phyloP scores from a whole-genome alignment of 2,113 vertebrate genomes.

The Cathartes aura region DNA sequence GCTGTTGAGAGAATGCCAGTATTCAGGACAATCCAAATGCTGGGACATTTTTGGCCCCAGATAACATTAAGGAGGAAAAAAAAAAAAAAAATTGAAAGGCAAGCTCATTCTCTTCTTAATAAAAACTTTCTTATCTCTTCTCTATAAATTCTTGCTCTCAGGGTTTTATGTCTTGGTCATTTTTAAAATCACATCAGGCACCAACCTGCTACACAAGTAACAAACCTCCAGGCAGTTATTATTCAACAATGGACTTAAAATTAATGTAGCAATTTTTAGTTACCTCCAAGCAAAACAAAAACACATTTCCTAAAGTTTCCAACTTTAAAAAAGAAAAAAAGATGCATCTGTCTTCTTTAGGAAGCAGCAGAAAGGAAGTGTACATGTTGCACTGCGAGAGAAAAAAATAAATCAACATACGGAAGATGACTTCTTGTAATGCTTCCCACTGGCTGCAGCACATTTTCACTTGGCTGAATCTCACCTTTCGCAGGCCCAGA shows the following conservation, averaged over 20 bases:
- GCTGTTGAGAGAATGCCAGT: background rate
- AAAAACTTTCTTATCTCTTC: conserved; percentile 32
- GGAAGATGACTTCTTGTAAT: background rate
- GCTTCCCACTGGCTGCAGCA: background rate
- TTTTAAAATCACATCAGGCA: conserved; percentile 42
- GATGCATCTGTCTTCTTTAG: background rate
- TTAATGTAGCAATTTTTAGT: conserved; percentile 37
- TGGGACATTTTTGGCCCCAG: background rate
- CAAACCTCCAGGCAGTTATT: conserved; percentile 49
- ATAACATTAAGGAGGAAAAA: background rate
- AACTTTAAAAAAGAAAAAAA: background rate
- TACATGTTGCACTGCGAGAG: background rate
- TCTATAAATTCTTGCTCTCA: conserved; percentile 20
- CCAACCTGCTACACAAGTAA: background rate
- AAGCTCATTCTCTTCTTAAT: conserved; percentile 27
- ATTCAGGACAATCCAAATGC: background rate
- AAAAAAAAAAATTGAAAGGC: background rate
- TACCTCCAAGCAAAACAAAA: conserved; percentile 43
- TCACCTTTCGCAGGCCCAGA: background rate
- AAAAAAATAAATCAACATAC: background rate
- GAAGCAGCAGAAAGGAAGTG: background rate
- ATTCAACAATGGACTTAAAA: conserved; percentile 45
- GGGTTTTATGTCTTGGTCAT: background rate
- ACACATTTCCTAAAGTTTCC: background rate
- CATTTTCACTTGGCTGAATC: background rate